Base-by-base conservation (phyloP, 1,140 invertebrate genomes). In the Cyrtorhinus lividipennis region DNA sequence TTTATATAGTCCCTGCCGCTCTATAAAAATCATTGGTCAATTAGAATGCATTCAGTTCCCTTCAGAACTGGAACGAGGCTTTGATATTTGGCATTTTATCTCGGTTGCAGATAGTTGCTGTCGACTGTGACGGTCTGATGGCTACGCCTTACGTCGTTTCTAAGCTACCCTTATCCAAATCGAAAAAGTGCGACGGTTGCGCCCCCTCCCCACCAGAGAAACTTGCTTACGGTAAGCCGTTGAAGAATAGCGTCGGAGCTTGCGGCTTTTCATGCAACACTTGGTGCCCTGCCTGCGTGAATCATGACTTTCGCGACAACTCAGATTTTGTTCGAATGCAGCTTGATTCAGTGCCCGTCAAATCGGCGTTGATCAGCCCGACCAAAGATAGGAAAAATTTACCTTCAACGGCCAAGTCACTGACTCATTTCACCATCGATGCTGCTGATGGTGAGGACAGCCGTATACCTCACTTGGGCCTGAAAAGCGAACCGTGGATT, bases 201-300 rank as follows among this genome's bases (percentile, higher is more conserved):
- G 2, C 58, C 3, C 24, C 24, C 25, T 8, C 8, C 8, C n/a
- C 24, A 18, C 8, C n/a, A 13, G 38, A 30, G 12, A 59, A 27
- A 18, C n/a, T 24, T 20, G 18, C n/a, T 30, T 57, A 15, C 24
- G 8, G 8, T n/a, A 12, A 53, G 5, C 58, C 58, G 13, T 26
- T 30, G 58, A 59, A 30, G 18, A 26, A 30, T 30, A 18, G 58
- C 10, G 27, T 30, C 18, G 25, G 58, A 8, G 15, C 13, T n/a
- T 65, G 64, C 56, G 61, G 64, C 30, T 65, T 62, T 57, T 60
- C 64, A 1, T 65, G 61, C 22, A 61, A 59, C 10, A 45, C 59
- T 18, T 65, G 64, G 64, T 65, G 64, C 58, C 48, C 64, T 25
- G 53, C 62, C 1, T 65, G 64, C 24, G 46, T 56, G 23, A 44